Percentiles rank a stretch among this genome's conserved stretches.
Evolutionary conservation across 2,113 vertebrate species (phyloP).

Genomic region (Uria lomvia): DNA sequence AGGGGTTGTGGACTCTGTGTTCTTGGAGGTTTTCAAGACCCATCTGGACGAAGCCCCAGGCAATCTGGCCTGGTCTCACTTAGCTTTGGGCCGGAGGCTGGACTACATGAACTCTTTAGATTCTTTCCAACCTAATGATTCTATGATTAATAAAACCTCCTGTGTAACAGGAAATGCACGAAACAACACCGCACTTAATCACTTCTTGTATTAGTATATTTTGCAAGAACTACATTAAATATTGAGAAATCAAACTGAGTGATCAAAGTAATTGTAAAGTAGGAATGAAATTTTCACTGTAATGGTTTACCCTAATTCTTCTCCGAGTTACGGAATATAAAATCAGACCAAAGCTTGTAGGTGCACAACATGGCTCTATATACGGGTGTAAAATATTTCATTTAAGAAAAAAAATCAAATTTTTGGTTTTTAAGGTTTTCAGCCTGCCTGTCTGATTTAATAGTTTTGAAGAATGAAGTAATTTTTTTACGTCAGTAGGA

Average conservation of each 20-base stretch:
- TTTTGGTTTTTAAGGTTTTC: neutral
- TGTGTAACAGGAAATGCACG: neutral
- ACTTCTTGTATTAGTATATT: neutral
- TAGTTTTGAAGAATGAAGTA: neutral
- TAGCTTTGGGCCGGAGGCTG: neutral
- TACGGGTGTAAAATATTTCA: neutral
- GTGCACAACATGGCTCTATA: neutral
- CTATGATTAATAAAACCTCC: neutral
- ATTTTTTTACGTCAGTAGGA: neutral
- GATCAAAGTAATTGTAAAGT: neutral
- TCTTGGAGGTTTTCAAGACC: neutral
- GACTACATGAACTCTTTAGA: neutral
- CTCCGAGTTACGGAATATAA: neutral
- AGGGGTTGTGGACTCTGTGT: neutral
- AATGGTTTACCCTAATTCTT: neutral
- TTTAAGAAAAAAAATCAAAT: neutral
- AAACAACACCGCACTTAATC: neutral
- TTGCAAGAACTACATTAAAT: neutral
- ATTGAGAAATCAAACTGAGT: neutral
- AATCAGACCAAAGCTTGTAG: neutral
- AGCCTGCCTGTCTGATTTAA: neutral
- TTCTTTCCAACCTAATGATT: neutral
- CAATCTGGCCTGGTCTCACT: neutral
- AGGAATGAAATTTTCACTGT: neutral
- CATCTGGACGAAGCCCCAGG: neutral